Base-by-base conservation (phyloP, 2,888 invertebrate genomes). In the Microdon myrmicae region DNA sequence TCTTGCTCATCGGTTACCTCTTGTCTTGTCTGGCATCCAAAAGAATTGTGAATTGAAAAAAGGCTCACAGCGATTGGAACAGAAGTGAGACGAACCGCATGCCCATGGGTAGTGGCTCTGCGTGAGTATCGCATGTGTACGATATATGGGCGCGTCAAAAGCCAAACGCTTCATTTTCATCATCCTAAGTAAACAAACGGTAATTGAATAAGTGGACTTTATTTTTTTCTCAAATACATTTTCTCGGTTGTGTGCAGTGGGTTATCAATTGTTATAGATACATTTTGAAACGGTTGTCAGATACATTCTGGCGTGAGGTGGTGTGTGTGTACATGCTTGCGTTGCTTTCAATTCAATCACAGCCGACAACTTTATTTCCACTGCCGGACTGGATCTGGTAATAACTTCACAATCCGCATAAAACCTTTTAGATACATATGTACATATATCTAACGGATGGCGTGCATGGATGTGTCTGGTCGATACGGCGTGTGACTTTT, bases 111-210 rank as follows among this genome's bases (percentile, higher is more conserved):
- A 34, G 23, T 32, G 28, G 19, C 12, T 48, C 26, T 37, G 26
- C 38, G 20, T 23, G 20, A 9, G 16, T 9, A 23, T 34, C 9
- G 25, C 17, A 44, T 19, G 14, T 49, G 28, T 14, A n/a, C n/a
- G n/a, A 9, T 35, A 32, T 20, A 47, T 58, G 58, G 64, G 58
- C 64, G 64, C 64, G 64, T 64, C 58, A 64, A 64, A 58, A 64
- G 64, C 58, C 64, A 64, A 64, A 64, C 58, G 64, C 64, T 64
- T 64, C 64, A 64, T 64, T 64, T 64, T 53, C 58, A 64, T 64
- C 58, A 41, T 47, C 16, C 38, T 53, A 64, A 64, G 64, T 64
- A 64, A 64, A 64, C 64, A 64, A 64, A 58, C 64, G 45, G 51
- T 58, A 64, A 64, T 64, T 64, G 64, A 64, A 64, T 64, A 64